Base-by-base conservation (phyloP, 1,140 invertebrate genomes). In the Cydia strobilella region DNA sequence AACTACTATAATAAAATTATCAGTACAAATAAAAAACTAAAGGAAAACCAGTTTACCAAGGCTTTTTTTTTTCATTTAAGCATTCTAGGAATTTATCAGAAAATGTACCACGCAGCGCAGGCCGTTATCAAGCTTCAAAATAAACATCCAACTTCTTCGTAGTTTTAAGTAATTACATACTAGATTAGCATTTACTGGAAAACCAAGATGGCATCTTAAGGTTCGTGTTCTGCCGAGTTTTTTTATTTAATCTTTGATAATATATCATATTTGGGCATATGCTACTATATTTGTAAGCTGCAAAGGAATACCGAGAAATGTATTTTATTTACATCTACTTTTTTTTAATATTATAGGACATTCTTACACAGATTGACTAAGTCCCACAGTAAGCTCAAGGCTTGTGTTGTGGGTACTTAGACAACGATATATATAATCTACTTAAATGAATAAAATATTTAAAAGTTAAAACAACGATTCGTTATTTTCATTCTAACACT, bases 111-210 rank as follows among this genome's bases (percentile, higher is more conserved):
- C 1, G 31, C n/a, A 69, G 65, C 1, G 31, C n/a, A 69, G 65
- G 65, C 27, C 9, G 65, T 35, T 69, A 69, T 69, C 65, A 69
- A 69, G n/a, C 42, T 69, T 59, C 54, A 69, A 69, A 45, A 69
- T 69, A 69, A 42, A 69, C 31, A 69, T 23, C 23, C 9, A 66
- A 69, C 27, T 69, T 69, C 65, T 69, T 69, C 31, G 65, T 69
- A 69, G 15, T 69, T 69, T 69, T 69, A 39, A 39, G 54, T 69
- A 69, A 69, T 69, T 69, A 69, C 35, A 69, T 3, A 59, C 31
- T 69, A 69, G 65, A 69, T 69, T 69, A 69, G 65, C 35, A 39
- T 39, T 69, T 69, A 69, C 65, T 35, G 7, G 65, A 39, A 69
- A 35, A 25, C n/a, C 31, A 69, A 42, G 65, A 69, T 69, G 27